A percentile compares a stretch with the other conserved stretches of the same genome.
Conservation (phyloP, 2,113 vertebrate genomes). For the Pollachius pollachius region DNA sequence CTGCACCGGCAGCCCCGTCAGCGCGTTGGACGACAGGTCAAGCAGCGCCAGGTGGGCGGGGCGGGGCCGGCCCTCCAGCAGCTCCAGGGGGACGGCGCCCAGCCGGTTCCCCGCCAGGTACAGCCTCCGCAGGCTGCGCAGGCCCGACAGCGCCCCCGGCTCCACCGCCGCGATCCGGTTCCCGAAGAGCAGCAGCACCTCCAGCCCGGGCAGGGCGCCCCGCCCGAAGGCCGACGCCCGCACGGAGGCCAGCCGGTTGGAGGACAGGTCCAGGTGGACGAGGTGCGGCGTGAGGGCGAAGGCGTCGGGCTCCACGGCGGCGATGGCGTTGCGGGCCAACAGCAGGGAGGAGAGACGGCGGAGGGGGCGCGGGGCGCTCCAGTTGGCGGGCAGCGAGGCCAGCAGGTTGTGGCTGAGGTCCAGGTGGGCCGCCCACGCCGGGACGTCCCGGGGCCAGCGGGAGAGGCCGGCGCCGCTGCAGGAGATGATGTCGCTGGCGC, state of each 20-base stretch:
- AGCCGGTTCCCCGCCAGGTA: constrained; percentile 81
- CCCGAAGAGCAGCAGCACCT: constrained; percentile 80
- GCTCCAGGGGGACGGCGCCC: constrained; percentile 68
- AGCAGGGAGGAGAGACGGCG: constrained; percentile 75
- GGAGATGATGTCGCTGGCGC: constrained; percentile 82
- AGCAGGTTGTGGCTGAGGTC: constrained; percentile 84
- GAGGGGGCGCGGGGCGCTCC: constrained; percentile 65
- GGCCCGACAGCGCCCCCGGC: constrained; percentile 69
- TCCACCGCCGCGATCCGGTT: constrained; percentile 76
- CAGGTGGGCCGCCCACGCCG: constrained; percentile 73
- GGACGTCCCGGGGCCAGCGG: constrained; percentile 68
- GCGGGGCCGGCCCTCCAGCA: constrained; percentile 69
- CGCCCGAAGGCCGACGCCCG: constrained; percentile 68
- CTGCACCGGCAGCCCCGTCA: constrained; percentile 73
- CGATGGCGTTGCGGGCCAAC: constrained; percentile 76
- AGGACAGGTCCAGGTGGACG: constrained; percentile 81
- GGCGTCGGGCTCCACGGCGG: constrained; percentile 64
- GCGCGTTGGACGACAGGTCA: constrained; percentile 79
- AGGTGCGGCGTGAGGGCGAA: constrained; percentile 73
- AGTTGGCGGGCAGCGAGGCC: constrained; percentile 65
- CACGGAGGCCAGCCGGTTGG: constrained; percentile 74
- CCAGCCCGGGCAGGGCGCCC: constrained; percentile 68
- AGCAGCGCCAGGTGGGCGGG: constrained; percentile 75
- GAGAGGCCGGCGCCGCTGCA: constrained; percentile 81
- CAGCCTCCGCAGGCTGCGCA: constrained; percentile 74